Evolutionary conservation across 2,888 invertebrate genomes (phyloP).

Genomic region (Notodonta ziczac): DNA sequence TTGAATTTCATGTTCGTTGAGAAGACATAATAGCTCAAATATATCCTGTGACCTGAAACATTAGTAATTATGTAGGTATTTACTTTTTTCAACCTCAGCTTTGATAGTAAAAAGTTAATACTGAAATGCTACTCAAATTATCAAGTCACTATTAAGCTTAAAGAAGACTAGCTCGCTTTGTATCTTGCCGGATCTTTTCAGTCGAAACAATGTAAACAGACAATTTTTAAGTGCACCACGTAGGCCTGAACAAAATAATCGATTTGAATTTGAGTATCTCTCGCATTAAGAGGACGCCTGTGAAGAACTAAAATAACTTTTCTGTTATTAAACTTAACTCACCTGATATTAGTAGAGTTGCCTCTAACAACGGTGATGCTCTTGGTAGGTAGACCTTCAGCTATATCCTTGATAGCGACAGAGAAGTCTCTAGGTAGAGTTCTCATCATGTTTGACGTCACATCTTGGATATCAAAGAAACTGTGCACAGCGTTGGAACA

Average conservation of each 20-base stretch:
- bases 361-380: constrained; percentile 70
- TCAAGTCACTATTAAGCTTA: too few relatives aligned
- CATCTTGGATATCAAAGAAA: constrained; percentile 63
- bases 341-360: constrained; percentile 72
- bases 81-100: too few relatives aligned
- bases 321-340: constrained; percentile 14
- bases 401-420: constrained; percentile 73
- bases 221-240: too few relatives aligned
- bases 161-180: too few relatives aligned
- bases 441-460: constrained; percentile 55
- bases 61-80: constrained; percentile 4
- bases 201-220: too few relatives aligned
- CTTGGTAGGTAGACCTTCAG: constrained; percentile 64
- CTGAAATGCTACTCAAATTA: too few relatives aligned
- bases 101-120: too few relatives aligned
- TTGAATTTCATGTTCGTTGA: constrained; percentile 63
- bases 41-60: constrained; percentile 58
- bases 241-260: too few relatives aligned
- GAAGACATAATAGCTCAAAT: constrained; percentile 54
- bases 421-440: constrained; percentile 65
- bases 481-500: constrained; percentile 32
- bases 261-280: too few relatives aligned
- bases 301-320: too few relatives aligned
- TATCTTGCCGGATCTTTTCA: too few relatives aligned
- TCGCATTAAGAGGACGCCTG: too few relatives aligned